Evolutionary conservation across 2,797 vertebrate genomes (phyloP).

Genomic region (Vespertilio murinus): DNA sequence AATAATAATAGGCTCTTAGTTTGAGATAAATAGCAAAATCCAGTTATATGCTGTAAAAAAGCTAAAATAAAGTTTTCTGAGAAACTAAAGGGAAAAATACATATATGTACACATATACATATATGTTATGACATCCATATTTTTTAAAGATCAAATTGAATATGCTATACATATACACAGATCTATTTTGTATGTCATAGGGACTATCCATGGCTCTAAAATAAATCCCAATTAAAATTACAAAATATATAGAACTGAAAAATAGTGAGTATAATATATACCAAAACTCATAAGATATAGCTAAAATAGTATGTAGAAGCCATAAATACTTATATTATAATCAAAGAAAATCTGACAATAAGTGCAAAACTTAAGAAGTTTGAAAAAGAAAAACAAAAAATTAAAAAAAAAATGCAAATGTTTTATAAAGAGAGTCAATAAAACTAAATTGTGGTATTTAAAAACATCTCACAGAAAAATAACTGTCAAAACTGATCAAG

Average conservation of each 20-base stretch:
- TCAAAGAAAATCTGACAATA: background rate
- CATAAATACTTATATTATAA: background rate
- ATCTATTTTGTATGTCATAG: background rate
- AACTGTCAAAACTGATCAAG: background rate
- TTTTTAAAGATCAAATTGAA: slow-evolving; percentile 33
- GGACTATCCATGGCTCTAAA: background rate
- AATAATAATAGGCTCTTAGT: background rate
- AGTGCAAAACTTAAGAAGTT: background rate
- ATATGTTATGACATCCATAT: background rate
- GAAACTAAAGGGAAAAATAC: background rate
- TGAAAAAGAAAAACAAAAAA: background rate
- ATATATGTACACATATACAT: background rate
- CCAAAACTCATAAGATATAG: background rate
- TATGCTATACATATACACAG: background rate
- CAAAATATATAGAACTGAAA: background rate
- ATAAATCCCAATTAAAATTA: slow-evolving; percentile 15
- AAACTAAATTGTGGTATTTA: background rate
- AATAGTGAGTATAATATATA: background rate
- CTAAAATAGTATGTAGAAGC: background rate
- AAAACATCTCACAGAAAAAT: background rate
- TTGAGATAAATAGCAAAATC: background rate
- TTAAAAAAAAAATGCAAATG: background rate
- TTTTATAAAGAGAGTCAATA: background rate
- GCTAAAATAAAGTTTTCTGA: background rate
- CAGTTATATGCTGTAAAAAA: background rate